Evolutionary conservation across 1,140 invertebrate genomes (phyloP).

Genomic region (Maconellicoccus hirsutus): DNA sequence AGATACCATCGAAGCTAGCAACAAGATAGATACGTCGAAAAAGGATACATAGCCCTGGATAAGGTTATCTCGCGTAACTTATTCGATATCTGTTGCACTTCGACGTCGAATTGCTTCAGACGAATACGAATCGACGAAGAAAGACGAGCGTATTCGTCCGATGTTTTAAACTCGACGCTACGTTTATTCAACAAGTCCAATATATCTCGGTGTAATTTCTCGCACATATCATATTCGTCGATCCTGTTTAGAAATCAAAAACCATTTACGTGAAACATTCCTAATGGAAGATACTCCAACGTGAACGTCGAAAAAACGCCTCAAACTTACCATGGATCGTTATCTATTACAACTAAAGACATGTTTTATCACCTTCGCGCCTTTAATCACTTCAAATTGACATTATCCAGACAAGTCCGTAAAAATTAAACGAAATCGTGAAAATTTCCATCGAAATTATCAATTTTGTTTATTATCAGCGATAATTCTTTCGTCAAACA

Average conservation of each 20-base stretch:
- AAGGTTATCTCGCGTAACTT: conserved; percentile 33
- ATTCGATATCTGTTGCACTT: conserved; percentile 45
- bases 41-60: conserved; percentile 27
- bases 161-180: conserved; percentile 39
- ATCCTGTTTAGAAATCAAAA: conserved; percentile 38
- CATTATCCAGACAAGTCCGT: no score
- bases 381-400: no score
- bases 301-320: neutral
- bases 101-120: conserved; percentile 47
- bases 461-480: no score
- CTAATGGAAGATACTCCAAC: neutral
- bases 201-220: conserved; percentile 48
- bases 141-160: conserved; percentile 41
- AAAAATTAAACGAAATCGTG: no score
- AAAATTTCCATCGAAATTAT: no score
- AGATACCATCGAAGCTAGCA: neutral
- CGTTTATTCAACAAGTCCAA: conserved; percentile 46
- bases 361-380: no score
- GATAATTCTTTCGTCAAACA: no score
- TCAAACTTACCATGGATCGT: conserved; percentile 36
- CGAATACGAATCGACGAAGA: conserved; percentile 46
- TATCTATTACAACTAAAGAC: conserved; percentile 37
- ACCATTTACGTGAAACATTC: neutral
- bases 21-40: neutral
- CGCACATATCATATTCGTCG: conserved; percentile 50